Base-by-base conservation (phyloP, 2,888 invertebrate species). In the Eilema depressum region DNA sequence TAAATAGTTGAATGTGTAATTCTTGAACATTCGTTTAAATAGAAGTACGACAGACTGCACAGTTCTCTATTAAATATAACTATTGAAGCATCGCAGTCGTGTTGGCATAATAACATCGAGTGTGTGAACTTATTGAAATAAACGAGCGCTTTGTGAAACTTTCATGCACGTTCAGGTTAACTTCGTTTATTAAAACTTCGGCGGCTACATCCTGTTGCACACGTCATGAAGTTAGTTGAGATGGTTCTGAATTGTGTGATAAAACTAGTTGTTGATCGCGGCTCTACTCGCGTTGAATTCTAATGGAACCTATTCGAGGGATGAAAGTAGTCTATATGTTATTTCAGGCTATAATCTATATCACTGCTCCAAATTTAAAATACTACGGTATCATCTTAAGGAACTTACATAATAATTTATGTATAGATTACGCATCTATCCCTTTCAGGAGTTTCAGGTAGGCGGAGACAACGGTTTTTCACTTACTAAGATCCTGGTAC, bases 61-160 rank as follows among this genome's bases (percentile, higher is more conserved):
- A 53, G 53, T 53, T n/a, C 5, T 8, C 10, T 53, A 53, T 53
- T 20, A 53, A 53, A 53, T 53, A 53, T 53, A n/a, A 7, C n/a
- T n/a, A 8, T n/a, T 47, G 53, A 47, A 25, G 63, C 17, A 41
- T 41, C 17, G 17, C 26, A 23, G 25, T 17, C 63, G 41, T 25
- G 41, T 63, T 26, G 41, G 11, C 4, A 47, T 20, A 47, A 47
- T 7, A 20, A 20, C 37, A 63, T 63, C 63, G 17, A 47, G 26
- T 63, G 8, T 28, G 25, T 41, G 11, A 47, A 63, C 41, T 80
- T 85, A 85, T 82, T 83, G 83, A 85, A 86, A 85, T 86, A 88
- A 89, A 86, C 87, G 83, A 84, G 83, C 85, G 83, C 84, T 87
- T 83, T 79, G 78, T 75, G 84, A 85, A 88, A 89, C 89, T 89